These are phyloP conservation scores for Varanus komodoensis DNA, from an alignment of 2,113 vertebrate species.

Conservation along the genomic window DNA sequence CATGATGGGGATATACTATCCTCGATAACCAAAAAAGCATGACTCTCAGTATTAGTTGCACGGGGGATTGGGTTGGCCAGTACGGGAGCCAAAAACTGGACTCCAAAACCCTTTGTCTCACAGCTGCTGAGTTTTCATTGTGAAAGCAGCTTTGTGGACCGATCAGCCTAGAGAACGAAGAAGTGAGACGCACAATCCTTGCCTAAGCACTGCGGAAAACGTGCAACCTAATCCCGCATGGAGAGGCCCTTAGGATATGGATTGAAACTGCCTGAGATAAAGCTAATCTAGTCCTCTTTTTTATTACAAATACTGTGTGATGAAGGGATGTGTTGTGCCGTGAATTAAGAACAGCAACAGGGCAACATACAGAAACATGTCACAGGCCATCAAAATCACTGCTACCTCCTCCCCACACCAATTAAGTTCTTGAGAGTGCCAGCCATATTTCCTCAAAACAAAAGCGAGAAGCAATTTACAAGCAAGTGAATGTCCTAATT, in stretches of 20 bases:
- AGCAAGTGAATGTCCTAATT: constrained; percentile 65
- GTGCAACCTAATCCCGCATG: constrained; percentile 52
- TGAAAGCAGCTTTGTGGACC: background rate
- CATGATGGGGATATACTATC: background rate
- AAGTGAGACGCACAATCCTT: constrained; percentile 6
- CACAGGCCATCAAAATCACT: constrained; percentile 51
- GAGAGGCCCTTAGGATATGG: constrained; percentile 56
- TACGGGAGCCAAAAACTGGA: background rate
- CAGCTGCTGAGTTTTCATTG: background rate
- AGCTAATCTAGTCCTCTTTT: constrained; percentile 16
- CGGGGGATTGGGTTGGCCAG: background rate
- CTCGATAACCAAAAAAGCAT: background rate
- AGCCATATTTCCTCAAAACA: constrained; percentile 52
- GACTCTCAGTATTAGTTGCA: background rate
- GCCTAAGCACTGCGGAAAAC: constrained; percentile 26
- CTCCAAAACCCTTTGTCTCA: no score
- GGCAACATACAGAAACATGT: constrained; percentile 52
- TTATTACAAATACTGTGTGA: constrained; percentile 34
- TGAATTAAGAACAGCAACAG: constrained; percentile 60
- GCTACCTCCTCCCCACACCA: constrained; percentile 28
- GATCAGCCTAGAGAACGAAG: background rate
- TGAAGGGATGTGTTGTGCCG: constrained; percentile 33
- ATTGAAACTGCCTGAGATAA: constrained; percentile 54
- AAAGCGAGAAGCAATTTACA: constrained; percentile 57
- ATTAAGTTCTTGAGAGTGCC: constrained; percentile 47